phyloP scores from a whole-genome alignment of 1,140 invertebrate genomes.

The Oryzaephilus surinamensis region DNA sequence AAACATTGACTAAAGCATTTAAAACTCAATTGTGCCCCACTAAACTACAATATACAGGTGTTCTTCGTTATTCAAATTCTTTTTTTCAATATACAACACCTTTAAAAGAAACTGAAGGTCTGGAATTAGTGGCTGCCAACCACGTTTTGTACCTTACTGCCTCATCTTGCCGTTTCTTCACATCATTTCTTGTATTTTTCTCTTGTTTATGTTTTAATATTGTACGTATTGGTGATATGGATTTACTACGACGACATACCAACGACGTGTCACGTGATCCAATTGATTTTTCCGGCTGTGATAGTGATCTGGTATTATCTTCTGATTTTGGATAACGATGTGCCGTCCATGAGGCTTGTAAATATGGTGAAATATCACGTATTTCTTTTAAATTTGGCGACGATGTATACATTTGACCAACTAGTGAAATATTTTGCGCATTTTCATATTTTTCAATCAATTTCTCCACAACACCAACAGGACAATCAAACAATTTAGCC shows the following conservation, averaged over 20 bases:
- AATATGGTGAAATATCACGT: slow-evolving; percentile 62
- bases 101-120: slow-evolving; percentile 56
- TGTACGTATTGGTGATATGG: slow-evolving; percentile 36
- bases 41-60: slow-evolving; percentile 7
- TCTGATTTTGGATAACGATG: slow-evolving; percentile 56
- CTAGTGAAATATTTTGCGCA: slow-evolving; percentile 45
- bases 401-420: slow-evolving; percentile 73
- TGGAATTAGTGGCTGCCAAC: slow-evolving; percentile 47
- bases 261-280: slow-evolving; percentile 28
- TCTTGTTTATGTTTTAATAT: slow-evolving; percentile 19
- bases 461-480: slow-evolving; percentile 55
- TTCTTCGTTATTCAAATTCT: slow-evolving; percentile 8
- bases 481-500: slow-evolving; percentile 35
- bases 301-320: slow-evolving; percentile 52
- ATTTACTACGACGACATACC: slow-evolving; percentile 32
- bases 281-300: slow-evolving; percentile 40
- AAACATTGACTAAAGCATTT: slow-evolving; percentile 12
- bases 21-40: slow-evolving; percentile 8
- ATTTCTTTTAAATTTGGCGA: slow-evolving; percentile 67
- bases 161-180: slow-evolving; percentile 50
- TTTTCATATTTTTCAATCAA: slow-evolving; percentile 58
- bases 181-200: slow-evolving; percentile 52
- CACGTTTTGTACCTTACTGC: slow-evolving; percentile 36
- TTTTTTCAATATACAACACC: slow-evolving; percentile 41
- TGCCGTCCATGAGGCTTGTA: slow-evolving; percentile 65